phyloP scores from a whole-genome alignment of 2,888 invertebrate genomes.

The Drosophila subsilvestris region DNA sequence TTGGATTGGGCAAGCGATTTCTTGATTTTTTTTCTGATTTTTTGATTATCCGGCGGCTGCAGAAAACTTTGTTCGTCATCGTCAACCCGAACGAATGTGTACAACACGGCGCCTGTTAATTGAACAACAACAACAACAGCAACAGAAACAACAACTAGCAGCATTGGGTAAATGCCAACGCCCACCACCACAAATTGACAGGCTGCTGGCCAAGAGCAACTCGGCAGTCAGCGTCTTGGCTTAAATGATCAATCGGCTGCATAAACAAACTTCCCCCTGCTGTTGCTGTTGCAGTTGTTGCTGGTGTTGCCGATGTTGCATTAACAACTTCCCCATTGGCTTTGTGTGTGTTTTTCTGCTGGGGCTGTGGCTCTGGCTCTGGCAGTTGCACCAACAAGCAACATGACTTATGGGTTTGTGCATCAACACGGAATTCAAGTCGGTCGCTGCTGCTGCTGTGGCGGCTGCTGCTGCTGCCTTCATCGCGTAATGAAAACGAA shows the following conservation, averaged over 20 bases:
- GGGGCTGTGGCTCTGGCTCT: conserved; percentile 29
- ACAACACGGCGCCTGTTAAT: conserved; percentile 66
- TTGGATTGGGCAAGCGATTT: conserved; percentile 67
- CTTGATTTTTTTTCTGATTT: conserved; percentile 52
- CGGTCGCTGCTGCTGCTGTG: conserved; percentile 33
- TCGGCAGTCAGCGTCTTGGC: conserved; percentile 59
- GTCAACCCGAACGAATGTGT: conserved; percentile 46
- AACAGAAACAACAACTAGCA: conserved; percentile 16
- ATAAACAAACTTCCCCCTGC: conserved; percentile 53
- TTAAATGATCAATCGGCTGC: conserved; percentile 78
- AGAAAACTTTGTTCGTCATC: conserved; percentile 44
- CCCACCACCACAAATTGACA: conserved; percentile 62
- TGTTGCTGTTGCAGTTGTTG: conserved; percentile 26
- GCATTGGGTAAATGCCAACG: conserved; percentile 56
- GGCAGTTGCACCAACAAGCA: conserved; percentile 44
- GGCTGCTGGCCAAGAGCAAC: conserved; percentile 12
- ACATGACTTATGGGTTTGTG: conserved; percentile 76
- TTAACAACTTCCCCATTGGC: conserved; percentile 77
- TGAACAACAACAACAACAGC: conserved; percentile 47
- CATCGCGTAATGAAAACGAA: conserved; percentile 79
- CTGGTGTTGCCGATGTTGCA: conserved; percentile 59
- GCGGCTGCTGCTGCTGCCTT: conserved; percentile 34
- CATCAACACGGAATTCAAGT: conserved; percentile 75
- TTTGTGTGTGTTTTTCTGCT: conserved; percentile 30
- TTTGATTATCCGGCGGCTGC: conserved; percentile 46